These are phyloP conservation scores for Pelochelys cantorii DNA, from an alignment of 2,797 vertebrate genomes.

Conservation along the genomic window DNA sequence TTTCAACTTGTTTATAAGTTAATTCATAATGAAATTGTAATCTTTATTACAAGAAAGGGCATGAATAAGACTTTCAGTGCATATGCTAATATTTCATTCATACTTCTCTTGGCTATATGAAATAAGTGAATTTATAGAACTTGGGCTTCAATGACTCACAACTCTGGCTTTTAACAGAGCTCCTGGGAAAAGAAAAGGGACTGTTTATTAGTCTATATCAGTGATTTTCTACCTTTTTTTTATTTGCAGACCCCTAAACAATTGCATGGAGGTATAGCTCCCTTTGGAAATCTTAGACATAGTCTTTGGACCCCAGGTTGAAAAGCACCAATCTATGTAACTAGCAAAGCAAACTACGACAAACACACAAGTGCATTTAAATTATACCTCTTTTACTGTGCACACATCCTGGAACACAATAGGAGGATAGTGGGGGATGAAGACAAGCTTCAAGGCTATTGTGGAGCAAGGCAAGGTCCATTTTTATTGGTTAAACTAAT, in stretches of 20 bases:
- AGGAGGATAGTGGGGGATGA: neutral
- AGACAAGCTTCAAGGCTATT: rapidly evolving
- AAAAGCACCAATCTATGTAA: neutral
- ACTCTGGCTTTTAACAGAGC: neutral
- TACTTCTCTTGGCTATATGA: neutral
- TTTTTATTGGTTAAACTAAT: neutral
- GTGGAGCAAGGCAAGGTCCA: rapidly evolving
- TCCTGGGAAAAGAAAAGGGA: neutral
- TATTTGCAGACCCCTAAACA: neutral
- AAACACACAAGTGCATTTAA: neutral
- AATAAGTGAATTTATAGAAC: constrained; percentile 2
- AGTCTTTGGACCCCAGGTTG: neutral
- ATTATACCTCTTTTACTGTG: neutral
- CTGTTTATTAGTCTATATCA: neutral
- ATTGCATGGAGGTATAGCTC: neutral
- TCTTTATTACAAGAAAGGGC: constrained; percentile 36
- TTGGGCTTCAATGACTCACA: neutral
- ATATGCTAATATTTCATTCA: constrained; percentile 40
- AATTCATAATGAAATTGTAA: constrained; percentile 19
- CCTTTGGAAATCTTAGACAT: neutral
- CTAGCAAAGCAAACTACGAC: neutral
- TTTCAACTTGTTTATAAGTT: constrained; percentile 39
- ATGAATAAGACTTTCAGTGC: constrained; percentile 17
- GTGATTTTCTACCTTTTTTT: neutral
- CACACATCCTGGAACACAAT: neutral